Conservation (phyloP, 2,797 vertebrate genomes). For the Myripristis jacobus region DNA sequence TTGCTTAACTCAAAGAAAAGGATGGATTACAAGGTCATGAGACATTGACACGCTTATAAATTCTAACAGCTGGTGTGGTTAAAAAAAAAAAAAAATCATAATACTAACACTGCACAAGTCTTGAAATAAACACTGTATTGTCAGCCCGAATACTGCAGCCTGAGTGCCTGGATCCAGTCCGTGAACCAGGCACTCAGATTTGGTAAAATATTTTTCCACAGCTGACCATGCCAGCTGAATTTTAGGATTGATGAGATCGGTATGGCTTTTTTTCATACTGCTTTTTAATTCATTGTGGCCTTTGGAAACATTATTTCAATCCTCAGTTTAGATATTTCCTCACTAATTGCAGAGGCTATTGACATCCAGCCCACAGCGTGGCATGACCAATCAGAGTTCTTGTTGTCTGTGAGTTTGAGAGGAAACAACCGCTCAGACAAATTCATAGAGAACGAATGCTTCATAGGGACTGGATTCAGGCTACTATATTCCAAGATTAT, state of each 20-base stretch:
- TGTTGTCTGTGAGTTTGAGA: slow-evolving; percentile 20
- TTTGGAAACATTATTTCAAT: slow-evolving; percentile 27
- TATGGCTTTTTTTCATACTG: background rate
- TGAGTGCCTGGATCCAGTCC: background rate
- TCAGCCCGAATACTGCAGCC: background rate
- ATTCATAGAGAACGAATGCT: background rate
- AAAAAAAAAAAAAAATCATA: background rate
- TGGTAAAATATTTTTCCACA: slow-evolving; percentile 6
- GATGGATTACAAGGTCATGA: background rate
- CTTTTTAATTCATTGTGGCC: slow-evolving; percentile 1
- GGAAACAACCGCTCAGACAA: slow-evolving; percentile 24
- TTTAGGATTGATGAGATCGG: slow-evolving; percentile 4
- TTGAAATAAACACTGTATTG: background rate
- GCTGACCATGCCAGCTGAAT: slow-evolving; percentile 18
- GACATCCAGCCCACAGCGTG: slow-evolving; percentile 23
- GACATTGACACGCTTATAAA: slow-evolving; percentile 4
- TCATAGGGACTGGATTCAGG: background rate
- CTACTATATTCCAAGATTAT: background rate
- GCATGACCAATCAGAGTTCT: slow-evolving; percentile 33
- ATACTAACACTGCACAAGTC: background rate
- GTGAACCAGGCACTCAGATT: background rate
- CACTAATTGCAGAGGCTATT: slow-evolving; percentile 30
- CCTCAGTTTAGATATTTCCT: slow-evolving; percentile 1
- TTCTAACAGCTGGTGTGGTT: slow-evolving; percentile 7
- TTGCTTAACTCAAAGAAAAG: slow-evolving; percentile 6